Evolutionary conservation across 2,797 vertebrate species (phyloP).

Genomic region (Cyprinodon diabolis): DNA sequence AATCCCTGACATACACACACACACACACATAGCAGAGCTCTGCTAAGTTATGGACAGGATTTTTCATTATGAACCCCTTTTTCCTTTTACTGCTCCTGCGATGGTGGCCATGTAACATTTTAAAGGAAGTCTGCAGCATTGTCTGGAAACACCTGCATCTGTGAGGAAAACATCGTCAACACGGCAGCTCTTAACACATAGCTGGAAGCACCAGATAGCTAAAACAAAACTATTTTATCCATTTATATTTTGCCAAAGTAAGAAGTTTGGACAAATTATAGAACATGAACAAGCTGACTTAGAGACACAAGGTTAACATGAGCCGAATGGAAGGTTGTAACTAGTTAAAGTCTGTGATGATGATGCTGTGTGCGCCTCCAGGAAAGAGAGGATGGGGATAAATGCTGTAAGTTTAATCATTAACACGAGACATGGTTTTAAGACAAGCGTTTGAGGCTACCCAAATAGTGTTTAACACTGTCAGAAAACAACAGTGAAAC

Average conservation of each 20-base stretch:
- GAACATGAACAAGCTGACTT: constrained; percentile 37
- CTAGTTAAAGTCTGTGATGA: constrained; percentile 31
- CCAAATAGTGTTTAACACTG: constrained; percentile 51
- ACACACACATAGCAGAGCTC: constrained; percentile 17
- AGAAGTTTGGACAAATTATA: constrained; percentile 27
- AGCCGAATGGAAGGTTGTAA: constrained; percentile 25
- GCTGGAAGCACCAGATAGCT: constrained; percentile 60
- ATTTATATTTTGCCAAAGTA: constrained; percentile 49
- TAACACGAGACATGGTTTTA: constrained; percentile 28
- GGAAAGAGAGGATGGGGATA: constrained; percentile 44
- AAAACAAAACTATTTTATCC: constrained; percentile 60
- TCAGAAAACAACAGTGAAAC: constrained; percentile 26
- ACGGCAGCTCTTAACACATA: constrained; percentile 52
- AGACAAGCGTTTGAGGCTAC: constrained; percentile 51
- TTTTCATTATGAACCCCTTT: constrained; percentile 53
- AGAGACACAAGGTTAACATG: constrained; percentile 37
- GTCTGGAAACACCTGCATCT: constrained; percentile 33
- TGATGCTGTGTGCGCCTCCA: constrained; percentile 28
- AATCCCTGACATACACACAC: constrained; percentile 23
- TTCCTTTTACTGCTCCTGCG: constrained; percentile 29
- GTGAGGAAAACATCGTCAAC: constrained; percentile 12
- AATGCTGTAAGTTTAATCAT: constrained; percentile 65
- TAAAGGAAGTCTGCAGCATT: constrained; percentile 45
- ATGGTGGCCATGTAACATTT: constrained; percentile 24
- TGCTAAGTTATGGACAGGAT: constrained; percentile 40